Conservation (phyloP, 2,797 vertebrate genomes). For the Eutrigla gurnardus region DNA sequence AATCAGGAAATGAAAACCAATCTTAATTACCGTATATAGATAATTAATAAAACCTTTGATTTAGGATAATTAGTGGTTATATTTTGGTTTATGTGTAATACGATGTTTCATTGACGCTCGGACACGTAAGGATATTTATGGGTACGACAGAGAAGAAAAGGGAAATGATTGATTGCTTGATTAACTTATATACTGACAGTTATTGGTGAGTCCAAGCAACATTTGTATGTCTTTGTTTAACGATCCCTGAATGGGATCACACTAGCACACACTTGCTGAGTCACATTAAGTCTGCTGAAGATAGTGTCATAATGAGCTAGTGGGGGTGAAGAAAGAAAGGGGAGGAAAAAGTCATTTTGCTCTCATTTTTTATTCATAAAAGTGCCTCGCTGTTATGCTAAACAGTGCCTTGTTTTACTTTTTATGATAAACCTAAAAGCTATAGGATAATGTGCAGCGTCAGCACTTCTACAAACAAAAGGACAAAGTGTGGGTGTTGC, state of each 20-base stretch:
- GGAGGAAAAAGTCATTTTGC: constrained; percentile 31
- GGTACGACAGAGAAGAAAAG: no score
- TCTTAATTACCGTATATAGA: background rate
- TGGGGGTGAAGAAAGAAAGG: background rate
- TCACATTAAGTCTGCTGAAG: constrained; percentile 17
- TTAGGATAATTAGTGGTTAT: background rate
- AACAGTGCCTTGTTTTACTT: constrained; percentile 45
- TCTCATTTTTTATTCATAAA: constrained; percentile 53
- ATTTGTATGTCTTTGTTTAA: constrained; percentile 4
- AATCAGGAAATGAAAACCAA: background rate
- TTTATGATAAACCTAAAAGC: constrained; percentile 41
- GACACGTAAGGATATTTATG: background rate
- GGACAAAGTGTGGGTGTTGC: constrained; percentile 19
- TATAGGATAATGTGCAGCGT: constrained; percentile 25
- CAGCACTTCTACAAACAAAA: constrained; percentile 38
- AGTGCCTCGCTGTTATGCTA: constrained; percentile 37
- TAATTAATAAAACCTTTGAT: background rate
- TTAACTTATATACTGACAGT: no score
- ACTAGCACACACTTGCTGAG: constrained; percentile 8
- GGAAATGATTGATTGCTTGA: no score
- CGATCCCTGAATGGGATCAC: constrained; percentile 2
- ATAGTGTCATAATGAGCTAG: constrained; percentile 11
- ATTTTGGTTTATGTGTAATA: background rate
- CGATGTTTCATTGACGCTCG: background rate
- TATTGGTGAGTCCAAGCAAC: constrained; percentile 5